These are phyloP conservation scores for Lobophora halterata DNA, from an alignment of 2,888 invertebrate species.

Conservation along the genomic window DNA sequence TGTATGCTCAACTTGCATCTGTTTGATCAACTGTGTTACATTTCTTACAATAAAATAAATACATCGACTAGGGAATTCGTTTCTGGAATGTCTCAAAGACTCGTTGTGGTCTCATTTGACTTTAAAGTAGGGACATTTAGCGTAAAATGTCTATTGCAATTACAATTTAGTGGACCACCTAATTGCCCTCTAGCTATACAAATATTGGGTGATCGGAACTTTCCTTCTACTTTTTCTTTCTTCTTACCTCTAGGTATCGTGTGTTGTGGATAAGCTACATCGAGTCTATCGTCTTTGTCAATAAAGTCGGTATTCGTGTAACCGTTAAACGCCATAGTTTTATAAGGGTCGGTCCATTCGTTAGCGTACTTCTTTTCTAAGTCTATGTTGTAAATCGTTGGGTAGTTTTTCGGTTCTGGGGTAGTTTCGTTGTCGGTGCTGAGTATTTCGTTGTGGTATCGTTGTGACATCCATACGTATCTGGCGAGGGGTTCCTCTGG, in stretches of 20 bases:
- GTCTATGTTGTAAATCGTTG: constrained; percentile 52
- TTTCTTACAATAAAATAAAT: constrained; percentile 45
- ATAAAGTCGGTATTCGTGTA: constrained; percentile 45
- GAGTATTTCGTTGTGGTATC: constrained; percentile 54
- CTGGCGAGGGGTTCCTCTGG: constrained; percentile 72
- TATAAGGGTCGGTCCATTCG: constrained; percentile 51
- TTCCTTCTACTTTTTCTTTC: constrained; percentile 47
- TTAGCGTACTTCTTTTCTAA: constrained; percentile 53
- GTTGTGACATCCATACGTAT: constrained; percentile 74
- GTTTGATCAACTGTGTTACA: constrained; percentile 30
- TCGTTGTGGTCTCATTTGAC: constrained; percentile 63
- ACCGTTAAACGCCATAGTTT: constrained; percentile 37
- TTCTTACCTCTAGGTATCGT: constrained; percentile 53
- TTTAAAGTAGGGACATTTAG: constrained; percentile 66
- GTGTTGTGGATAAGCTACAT: constrained; percentile 45
- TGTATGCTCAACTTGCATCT: constrained; percentile 32
- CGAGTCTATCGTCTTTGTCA: constrained; percentile 17
- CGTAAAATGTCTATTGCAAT: constrained; percentile 72
- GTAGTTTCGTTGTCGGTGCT: constrained; percentile 53
- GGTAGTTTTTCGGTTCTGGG: constrained; percentile 56
- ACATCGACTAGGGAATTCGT: constrained; percentile 58
- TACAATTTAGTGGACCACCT: constrained; percentile 63
- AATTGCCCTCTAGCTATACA: constrained; percentile 65
- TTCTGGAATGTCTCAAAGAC: constrained; percentile 50
- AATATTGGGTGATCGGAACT: constrained; percentile 68